Conservation (phyloP, 2,797 vertebrate genomes). For the Myioborus miniatus region DNA sequence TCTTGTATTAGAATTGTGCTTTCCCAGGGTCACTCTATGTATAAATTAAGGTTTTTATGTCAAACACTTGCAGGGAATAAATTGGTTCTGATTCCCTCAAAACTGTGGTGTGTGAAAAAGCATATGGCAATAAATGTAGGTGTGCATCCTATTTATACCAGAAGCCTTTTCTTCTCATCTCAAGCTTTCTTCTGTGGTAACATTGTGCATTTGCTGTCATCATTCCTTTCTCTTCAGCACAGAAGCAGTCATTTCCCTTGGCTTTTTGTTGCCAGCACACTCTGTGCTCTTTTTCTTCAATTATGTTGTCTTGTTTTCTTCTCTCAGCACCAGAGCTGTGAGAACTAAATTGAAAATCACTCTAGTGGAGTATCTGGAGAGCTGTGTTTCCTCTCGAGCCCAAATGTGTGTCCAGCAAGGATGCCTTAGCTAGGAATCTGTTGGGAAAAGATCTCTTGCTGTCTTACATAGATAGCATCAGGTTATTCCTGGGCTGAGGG, state of each 20-base stretch:
- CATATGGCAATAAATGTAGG: not conserved
- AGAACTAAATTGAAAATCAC: not conserved
- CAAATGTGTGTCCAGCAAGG: not conserved
- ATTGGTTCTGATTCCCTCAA: not conserved
- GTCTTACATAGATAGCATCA: not conserved
- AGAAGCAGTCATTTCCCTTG: not conserved
- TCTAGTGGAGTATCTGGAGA: not conserved
- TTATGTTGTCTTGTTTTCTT: not conserved
- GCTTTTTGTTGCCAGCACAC: not conserved
- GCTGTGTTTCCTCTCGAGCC: not conserved
- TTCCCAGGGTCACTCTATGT: not conserved
- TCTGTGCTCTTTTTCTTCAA: not conserved
- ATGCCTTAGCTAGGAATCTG: not conserved
- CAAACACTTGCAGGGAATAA: not conserved
- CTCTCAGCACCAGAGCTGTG: not conserved
- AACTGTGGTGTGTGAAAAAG: not conserved
- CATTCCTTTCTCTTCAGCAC: not conserved
- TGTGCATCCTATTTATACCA: not conserved
- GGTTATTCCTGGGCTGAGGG: not conserved
- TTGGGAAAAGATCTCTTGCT: not conserved
- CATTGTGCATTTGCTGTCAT: not conserved
- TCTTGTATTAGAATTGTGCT: not conserved
- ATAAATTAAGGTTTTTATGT: not conserved
- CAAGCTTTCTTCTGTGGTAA: not conserved
- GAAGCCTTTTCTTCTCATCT: not conserved